Percentiles rank a stretch among this genome's conserved stretches.
These are phyloP conservation scores for Pseudomyrmex pallidus DNA, from an alignment of 1,140 invertebrate genomes.

Conservation along the genomic window DNA sequence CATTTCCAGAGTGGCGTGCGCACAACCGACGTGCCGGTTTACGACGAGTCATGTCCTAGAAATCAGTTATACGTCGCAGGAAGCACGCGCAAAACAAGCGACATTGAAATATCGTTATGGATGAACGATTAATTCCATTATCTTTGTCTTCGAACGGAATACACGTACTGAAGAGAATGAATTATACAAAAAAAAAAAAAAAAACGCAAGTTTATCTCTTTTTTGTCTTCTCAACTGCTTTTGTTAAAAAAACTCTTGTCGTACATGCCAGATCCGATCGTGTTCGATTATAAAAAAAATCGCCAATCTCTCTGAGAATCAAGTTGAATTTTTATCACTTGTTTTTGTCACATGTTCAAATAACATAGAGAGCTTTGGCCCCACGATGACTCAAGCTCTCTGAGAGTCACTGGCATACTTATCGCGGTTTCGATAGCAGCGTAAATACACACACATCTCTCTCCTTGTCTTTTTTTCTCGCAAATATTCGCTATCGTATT, in stretches of 20 bases:
- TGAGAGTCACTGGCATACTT: constrained; percentile 15
- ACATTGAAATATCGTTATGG: constrained; percentile 60
- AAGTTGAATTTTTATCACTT: too few relatives aligned
- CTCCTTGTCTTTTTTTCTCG: background rate
- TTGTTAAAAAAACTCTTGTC: background rate
- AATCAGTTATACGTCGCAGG: constrained; percentile 70
- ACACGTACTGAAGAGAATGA: constrained; percentile 6
- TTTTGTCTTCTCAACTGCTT: background rate
- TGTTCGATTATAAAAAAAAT: background rate
- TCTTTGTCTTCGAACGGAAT: constrained; percentile 51
- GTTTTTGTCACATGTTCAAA: background rate
- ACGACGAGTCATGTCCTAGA: constrained; percentile 61
- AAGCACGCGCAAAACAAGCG: constrained; percentile 52
- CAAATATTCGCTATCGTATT: constrained; percentile 5
- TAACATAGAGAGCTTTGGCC: background rate
- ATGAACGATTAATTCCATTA: constrained; percentile 25
- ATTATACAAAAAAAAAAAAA: background rate
- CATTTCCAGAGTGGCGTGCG: background rate
- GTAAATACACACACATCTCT: constrained; percentile 3
- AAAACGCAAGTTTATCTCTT: background rate
- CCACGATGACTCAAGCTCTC: constrained; percentile 6
- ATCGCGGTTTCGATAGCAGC: constrained; percentile 15
- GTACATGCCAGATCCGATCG: background rate
- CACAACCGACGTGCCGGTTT: constrained; percentile 42
- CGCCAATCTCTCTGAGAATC: background rate